Conservation (phyloP, 2,113 vertebrate species). For the Passer domesticus region DNA sequence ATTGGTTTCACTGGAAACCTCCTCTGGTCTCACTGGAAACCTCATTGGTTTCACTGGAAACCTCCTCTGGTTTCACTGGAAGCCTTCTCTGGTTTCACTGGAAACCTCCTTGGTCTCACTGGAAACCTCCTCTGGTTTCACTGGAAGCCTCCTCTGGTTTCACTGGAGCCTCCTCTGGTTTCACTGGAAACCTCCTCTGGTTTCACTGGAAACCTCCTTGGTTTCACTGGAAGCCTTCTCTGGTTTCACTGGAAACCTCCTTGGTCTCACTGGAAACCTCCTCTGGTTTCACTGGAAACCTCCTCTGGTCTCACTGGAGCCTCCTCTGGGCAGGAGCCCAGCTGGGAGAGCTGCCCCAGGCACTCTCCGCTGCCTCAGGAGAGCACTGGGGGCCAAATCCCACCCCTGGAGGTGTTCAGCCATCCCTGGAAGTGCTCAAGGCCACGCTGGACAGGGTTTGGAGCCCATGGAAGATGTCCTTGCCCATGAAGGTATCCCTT, state of each 20-base stretch:
- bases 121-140: no score
- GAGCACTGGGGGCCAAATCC: background rate
- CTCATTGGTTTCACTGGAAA: no score
- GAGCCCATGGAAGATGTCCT: background rate
- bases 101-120: background rate
- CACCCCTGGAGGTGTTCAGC: background rate
- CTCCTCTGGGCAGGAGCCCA: background rate
- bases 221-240: background rate
- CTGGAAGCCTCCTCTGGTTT: no score
- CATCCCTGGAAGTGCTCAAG: background rate
- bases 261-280: background rate
- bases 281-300: no score
- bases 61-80: background rate
- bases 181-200: no score
- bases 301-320: no score
- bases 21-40: background rate
- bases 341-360: background rate
- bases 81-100: background rate
- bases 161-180: background rate
- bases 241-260: no score
- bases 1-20: no score
- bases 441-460: background rate
- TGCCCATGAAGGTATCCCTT: no score
- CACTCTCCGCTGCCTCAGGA: background rate
- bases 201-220: no score